Conservation (phyloP, 1,140 invertebrate genomes). For the Neoseiulus cucumeris region DNA sequence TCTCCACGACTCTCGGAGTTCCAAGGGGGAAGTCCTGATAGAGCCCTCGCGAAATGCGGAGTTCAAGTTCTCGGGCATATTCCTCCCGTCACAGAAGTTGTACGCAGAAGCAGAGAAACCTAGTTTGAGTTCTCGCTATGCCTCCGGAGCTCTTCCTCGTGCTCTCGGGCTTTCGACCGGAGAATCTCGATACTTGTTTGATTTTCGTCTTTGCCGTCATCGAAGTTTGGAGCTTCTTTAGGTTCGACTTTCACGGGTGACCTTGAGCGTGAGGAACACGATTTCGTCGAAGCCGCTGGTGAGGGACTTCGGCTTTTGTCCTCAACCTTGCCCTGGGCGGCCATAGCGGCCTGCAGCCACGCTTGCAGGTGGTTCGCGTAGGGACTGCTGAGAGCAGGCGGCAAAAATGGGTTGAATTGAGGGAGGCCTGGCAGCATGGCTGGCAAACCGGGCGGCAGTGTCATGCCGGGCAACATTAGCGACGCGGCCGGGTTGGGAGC, state of each 20-base stretch:
- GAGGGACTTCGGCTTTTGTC: constrained; percentile 3
- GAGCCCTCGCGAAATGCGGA: no score
- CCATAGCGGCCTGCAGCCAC: constrained; percentile 4
- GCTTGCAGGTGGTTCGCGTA: constrained; percentile 8
- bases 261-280: background rate
- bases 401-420: constrained; percentile 8
- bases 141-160: constrained; percentile 7
- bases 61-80: no score
- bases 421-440: background rate
- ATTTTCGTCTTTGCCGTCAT: background rate
- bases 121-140: background rate
- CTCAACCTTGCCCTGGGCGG: background rate
- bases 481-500: background rate
- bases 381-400: background rate
- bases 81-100: no score
- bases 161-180: background rate
- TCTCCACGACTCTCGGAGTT: no score
- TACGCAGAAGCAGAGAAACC: no score
- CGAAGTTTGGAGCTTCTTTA: background rate
- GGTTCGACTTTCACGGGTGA: background rate
- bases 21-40: no score
- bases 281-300: background rate
- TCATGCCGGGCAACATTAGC: background rate
- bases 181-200: background rate
- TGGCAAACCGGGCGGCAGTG: background rate